Conservation (phyloP, 2,797 vertebrate genomes). For the Sebastes umbrosus region DNA sequence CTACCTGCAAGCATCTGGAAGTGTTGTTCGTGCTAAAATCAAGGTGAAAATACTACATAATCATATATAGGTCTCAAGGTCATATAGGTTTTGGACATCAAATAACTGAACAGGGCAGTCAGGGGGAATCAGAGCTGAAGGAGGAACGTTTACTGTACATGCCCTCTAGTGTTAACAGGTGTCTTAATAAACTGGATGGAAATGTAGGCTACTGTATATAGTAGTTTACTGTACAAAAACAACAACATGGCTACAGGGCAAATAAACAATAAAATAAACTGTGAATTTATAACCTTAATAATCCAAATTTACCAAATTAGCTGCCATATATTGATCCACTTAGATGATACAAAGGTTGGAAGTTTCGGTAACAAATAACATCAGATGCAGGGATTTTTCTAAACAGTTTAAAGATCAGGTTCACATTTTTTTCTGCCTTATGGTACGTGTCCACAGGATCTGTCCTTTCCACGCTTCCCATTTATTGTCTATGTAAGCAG, state of each 20-base stretch:
- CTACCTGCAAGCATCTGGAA: neutral
- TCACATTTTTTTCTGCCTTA: no score
- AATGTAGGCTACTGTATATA: neutral
- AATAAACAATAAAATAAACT: neutral
- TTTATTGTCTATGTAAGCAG: no score
- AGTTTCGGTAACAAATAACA: neutral
- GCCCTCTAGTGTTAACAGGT: neutral
- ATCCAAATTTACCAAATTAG: neutral
- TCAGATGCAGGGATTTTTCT: neutral
- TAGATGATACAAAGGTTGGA: neutral
- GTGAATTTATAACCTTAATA: neutral
- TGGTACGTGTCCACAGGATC: no score
- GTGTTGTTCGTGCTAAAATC: neutral
- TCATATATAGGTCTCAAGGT: neutral
- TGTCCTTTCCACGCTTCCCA: no score
- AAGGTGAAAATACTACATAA: neutral
- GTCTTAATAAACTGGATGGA: neutral
- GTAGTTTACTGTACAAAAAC: neutral
- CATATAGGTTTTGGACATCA: neutral
- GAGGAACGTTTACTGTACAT: neutral
- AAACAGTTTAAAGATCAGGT: no score
- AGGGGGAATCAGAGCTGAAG: neutral
- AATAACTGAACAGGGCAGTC: neutral
- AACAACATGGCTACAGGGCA: neutral
- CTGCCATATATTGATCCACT: neutral